Base-by-base conservation (phyloP, 1,140 invertebrate genomes). In the Danaus melanippus region DNA sequence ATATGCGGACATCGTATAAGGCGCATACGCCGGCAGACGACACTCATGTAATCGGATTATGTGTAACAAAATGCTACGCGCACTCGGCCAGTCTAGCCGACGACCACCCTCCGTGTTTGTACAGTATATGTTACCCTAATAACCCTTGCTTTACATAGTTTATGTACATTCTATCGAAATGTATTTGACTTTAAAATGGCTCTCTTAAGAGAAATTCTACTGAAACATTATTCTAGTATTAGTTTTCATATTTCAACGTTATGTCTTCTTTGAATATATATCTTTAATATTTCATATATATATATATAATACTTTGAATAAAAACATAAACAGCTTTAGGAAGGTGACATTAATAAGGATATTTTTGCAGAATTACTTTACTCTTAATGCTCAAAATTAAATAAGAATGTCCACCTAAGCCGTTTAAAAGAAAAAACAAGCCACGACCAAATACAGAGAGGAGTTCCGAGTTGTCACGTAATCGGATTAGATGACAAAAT, bases 61-160 rank as follows among this genome's bases (percentile, higher is more conserved):
- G 67, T 80, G 80, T 79, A 84, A 84, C 80, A 84, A 80, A 81
- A 84, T 77, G 76, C 78, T 77, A 68, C 66, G 64, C 72, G 69
- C 64, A 69, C 67, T 63, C 66, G 62, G 57, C 69, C 57, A 64
- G 67, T 66, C 69, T 60, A 60, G 48, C 48, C 67, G 54, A 60
- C 60, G 44, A 56, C 48, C 52, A 50, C 51, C 44, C 54, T 46
- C 21, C 65, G 51, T 64, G 64, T 67, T 70, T 61, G 46, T 56
- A 46, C 42, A 56, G 53, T 46, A 53, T 45, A 50, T 49, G 46
- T 64, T 58, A 49, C 56, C 54, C 54, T 53, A 57, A 53, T 55
- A 47, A 55, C 45, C 45, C 46, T 44, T 44, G 21, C 21, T 32
- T 32, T 32, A 32, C 21, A 32, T 32, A 32, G 21, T 32, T 32